Percentiles rank a stretch among this genome's conserved stretches.
Conservation (phyloP, 2,888 invertebrate species). For the Phengaris arion region DNA sequence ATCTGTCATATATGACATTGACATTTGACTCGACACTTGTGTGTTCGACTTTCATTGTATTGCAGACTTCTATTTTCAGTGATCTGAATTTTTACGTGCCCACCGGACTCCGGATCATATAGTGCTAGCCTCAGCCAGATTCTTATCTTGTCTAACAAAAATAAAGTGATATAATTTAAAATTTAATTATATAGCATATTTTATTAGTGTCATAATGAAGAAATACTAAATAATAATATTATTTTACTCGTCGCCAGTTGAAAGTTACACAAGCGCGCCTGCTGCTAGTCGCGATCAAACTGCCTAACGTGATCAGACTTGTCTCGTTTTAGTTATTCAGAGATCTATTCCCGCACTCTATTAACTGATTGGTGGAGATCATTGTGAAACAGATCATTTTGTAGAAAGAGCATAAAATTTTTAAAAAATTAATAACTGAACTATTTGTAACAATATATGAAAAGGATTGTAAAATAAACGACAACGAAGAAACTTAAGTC, state of each 20-base stretch:
- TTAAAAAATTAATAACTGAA: background rate
- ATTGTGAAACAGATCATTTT: too few species aligned
- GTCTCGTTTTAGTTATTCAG: slow-evolving; percentile 7
- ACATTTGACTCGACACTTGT: too few species aligned
- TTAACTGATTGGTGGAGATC: too few species aligned
- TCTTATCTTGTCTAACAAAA: too few species aligned
- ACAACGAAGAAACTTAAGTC: background rate
- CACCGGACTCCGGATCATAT: too few species aligned
- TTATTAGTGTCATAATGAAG: background rate
- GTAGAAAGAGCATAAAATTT: background rate
- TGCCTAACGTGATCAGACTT: background rate
- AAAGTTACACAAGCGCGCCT: slow-evolving; percentile 17
- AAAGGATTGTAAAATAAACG: background rate
- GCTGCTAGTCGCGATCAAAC: slow-evolving; percentile 17
- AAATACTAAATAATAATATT: background rate
- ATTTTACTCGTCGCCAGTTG: slow-evolving; percentile 18
- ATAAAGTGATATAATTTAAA: background rate
- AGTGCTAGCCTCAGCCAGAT: too few species aligned
- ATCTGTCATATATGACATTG: too few species aligned
- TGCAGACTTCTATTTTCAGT: too few species aligned
- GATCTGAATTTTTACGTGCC: too few species aligned
- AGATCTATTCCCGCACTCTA: background rate
- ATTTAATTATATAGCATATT: background rate
- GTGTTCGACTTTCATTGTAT: too few species aligned
- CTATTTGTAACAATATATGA: background rate